Conservation (phyloP, 2,888 invertebrate species). For the Beris chalybata region DNA sequence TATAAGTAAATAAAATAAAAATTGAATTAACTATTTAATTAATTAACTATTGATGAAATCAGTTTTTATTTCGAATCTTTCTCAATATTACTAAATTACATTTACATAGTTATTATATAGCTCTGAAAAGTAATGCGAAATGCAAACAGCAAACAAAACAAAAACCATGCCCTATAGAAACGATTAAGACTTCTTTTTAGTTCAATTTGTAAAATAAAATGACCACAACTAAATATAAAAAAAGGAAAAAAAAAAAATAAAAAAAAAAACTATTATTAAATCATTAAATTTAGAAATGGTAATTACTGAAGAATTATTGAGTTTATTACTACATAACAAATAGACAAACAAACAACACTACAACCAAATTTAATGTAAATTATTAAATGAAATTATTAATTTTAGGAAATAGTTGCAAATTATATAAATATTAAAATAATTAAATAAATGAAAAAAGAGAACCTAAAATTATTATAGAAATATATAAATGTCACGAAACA, state of each 20-base stretch:
- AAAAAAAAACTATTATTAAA: not conserved
- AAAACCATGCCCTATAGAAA: slow-evolving; percentile 9
- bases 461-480: too few species aligned
- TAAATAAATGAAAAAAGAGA: too few species aligned
- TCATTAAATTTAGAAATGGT: not conserved
- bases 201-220: slow-evolving; percentile 26
- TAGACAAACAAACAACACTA: slow-evolving; percentile 2
- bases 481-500: too few species aligned
- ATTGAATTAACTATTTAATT: not conserved
- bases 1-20: slow-evolving; percentile 8
- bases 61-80: not conserved
- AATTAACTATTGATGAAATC: not conserved
- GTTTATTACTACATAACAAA: not conserved
- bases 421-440: too few species aligned
- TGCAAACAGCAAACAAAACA: not conserved
- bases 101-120: not conserved
- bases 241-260: not conserved
- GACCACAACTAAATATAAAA: slow-evolving; percentile 8
- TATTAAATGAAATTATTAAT: slow-evolving; percentile 14
- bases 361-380: slow-evolving; percentile 27
- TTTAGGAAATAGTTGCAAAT: slow-evolving; percentile 13
- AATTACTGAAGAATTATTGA: too few species aligned
- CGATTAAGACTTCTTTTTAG: slow-evolving; percentile 13
- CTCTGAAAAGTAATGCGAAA: not conserved
- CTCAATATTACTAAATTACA: slow-evolving; percentile 1